Base-by-base conservation (phyloP, 2,797 vertebrate genomes). In the Gambelia wislizenii region DNA sequence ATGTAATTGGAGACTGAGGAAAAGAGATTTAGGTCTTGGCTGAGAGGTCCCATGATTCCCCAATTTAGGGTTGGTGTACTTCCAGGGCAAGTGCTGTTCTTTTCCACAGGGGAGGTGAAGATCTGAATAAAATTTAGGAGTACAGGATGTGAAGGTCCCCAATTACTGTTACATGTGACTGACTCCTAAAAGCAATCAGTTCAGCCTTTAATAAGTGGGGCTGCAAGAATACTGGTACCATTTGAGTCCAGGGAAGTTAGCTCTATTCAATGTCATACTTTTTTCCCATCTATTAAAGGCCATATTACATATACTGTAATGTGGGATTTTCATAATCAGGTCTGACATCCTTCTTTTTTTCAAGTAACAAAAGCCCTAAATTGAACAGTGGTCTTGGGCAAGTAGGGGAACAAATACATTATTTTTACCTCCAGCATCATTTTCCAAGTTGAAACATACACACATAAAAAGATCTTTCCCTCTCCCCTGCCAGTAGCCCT, bases 11-110 rank as follows among this genome's bases (percentile, higher is more conserved):
- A 47, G 42, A 22, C 0, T 85, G 61, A 91, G 64, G 77, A 80
- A 69, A 87, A 30, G 36, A 0, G 0, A 91, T 39, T 70, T 44
- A 88, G 59, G n/a, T 81, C 80, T 81, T 33, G 49, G 86, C 87
- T 83, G 77, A 84, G 88, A 72, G 54, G 42, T 84, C 90, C 87
- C 80, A 0, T 0, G 39, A 86, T 83, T 76, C 39, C n/a, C 25
- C 36, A 77, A 78, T 89, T 79, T 72, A 56, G 1, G 84, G 56
- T 67, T 72, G 25, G 39, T 61, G 8, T 22, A 20, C 75, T 90
- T 93, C 82, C 79, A 93, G 27, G 10, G n/a, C 8, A 87, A 91
- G 44, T 39, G 42, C 2, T 30, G 42, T 49, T 33, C 42, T 61
- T 74, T 76, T 36, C 30, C 42, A 64, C 44, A 47, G 59, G 80